These are phyloP conservation scores for Nomia melanderi DNA, from an alignment of 1,140 invertebrate genomes.

Conservation along the genomic window DNA sequence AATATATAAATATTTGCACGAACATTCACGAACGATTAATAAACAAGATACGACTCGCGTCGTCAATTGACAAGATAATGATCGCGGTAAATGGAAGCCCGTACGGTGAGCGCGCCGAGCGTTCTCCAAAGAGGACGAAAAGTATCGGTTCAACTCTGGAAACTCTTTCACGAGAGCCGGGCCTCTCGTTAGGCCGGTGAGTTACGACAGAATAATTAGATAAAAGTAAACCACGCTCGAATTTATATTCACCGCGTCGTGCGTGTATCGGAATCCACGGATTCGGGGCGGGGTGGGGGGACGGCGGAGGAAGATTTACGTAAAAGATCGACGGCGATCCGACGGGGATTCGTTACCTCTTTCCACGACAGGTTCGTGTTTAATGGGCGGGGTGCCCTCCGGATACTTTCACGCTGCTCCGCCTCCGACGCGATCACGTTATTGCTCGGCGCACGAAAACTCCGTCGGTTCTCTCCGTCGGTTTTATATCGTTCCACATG, in stretches of 20 bases:
- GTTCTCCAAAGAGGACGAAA: neutral
- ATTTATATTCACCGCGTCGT: slow-evolving; percentile 29
- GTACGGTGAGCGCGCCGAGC: neutral
- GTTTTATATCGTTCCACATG: neutral
- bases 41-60: no score
- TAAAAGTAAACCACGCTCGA: slow-evolving; percentile 33
- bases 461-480: slow-evolving; percentile 17
- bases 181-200: neutral
- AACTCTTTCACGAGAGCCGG: neutral
- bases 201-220: slow-evolving; percentile 34
- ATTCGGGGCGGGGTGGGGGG: no score
- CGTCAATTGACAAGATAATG: no score
- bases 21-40: no score
- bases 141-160: neutral
- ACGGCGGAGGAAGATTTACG: slow-evolving; percentile 37
- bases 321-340: slow-evolving; percentile 31
- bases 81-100: no score
- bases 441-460: slow-evolving; percentile 45
- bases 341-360: slow-evolving; percentile 49
- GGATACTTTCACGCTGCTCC: slow-evolving; percentile 54
- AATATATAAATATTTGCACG: no score
- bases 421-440: slow-evolving; percentile 54
- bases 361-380: slow-evolving; percentile 57
- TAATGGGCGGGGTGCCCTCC: slow-evolving; percentile 62
- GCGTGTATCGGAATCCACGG: slow-evolving; percentile 7